Base-by-base conservation (phyloP, 1,140 invertebrate genomes). In the Homarus americanus region DNA sequence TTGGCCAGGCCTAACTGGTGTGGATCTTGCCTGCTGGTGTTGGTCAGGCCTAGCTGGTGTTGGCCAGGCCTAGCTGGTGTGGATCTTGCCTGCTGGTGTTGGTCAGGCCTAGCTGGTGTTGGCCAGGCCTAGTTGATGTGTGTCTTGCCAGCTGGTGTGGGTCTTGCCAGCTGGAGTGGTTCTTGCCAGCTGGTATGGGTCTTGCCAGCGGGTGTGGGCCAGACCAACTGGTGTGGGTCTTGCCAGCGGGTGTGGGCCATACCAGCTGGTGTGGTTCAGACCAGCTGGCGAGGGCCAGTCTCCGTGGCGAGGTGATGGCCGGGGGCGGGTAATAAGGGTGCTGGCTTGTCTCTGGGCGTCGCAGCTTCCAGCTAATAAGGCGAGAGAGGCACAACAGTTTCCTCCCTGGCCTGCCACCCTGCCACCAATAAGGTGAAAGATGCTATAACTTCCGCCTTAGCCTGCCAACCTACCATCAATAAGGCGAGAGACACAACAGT, bases 301-400 rank as follows among this genome's bases (percentile, higher is more conserved):
- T n/a, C n/a, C n/a, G n/a, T n/a, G n/a, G n/a, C n/a, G n/a, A n/a
- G 44, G 44, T 49, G 44, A 49, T 78, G 38, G 75, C 38, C 75
- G 75, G 38, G 12, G 40, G 75, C 75, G 75, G 44, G 34, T 78
- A 78, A 78, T 78, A 78, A 78, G 38, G 75, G 15, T 40, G 38
- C 38, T 78, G 44, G 75, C 75, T 49, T 49, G 15, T 49, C 44
- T 15, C 44, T 15, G 38, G 75, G 75, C 28, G 34, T 78, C 75
- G 75, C 38, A 38, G 75, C 34, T 78, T 38, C 75, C 24, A 41
- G 75, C 75, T 78, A 78, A 78, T 78, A 78, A 78, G n/a, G 75
- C 75, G 75, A 78, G 38, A 44, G 38, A 78, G n/a, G n/a, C 20
- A 78, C 34, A 76, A 38, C n/a, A n/a, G n/a, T n/a, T n/a, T n/a